Conservation (phyloP, 2,113 vertebrate species). For the chimpanzee (Pan troglodytes) region NHGRI_mPanTro3-v2.1_pri NC_072402.2:170272001-170272500, state of each 20-base stretch:
- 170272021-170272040: background rate
- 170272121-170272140: background rate
- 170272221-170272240: background rate
- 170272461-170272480: background rate
- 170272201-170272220: background rate
- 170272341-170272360: background rate
- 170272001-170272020: background rate
- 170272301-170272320: background rate
- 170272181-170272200: background rate
- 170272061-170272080: background rate
- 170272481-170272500: background rate
- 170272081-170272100: background rate
- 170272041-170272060: background rate
- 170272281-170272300: background rate
- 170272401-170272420: background rate
- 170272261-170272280: background rate
- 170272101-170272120: accelerated
- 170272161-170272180: background rate
- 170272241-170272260: accelerated
- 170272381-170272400: accelerated
- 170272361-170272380: background rate
- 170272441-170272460: background rate
- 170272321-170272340: background rate
- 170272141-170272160: background rate
- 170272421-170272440: background rate